phyloP scores from a whole-genome alignment of 2,113 vertebrate genomes.

The Phrynocephalus versicolor region DNA sequence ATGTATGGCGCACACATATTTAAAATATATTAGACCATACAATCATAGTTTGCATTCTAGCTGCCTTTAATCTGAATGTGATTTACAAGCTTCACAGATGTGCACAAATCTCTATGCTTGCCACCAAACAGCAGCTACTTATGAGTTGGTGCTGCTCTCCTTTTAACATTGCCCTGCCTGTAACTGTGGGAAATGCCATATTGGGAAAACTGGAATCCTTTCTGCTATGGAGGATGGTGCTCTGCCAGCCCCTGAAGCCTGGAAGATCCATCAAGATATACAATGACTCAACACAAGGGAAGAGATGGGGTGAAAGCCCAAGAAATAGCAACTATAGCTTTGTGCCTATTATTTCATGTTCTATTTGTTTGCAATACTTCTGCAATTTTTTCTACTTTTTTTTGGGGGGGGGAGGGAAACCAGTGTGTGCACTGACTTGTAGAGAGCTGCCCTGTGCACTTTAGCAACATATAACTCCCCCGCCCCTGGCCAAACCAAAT shows the following conservation, averaged over 20 bases:
- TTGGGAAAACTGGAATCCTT: background rate
- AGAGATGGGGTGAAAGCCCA: background rate
- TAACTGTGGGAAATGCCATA: background rate
- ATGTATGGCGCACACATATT: conserved; percentile 52
- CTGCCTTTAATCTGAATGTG: conserved; percentile 64
- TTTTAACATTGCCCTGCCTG: background rate
- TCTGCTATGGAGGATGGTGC: background rate
- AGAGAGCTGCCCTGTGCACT: background rate
- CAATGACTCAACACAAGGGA: conserved; percentile 4
- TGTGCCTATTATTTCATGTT: conserved; percentile 39
- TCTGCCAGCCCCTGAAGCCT: background rate
- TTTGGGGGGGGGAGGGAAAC: too few species aligned
- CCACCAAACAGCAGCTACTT: background rate
- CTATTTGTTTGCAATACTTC: conserved; percentile 32
- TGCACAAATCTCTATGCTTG: conserved; percentile 2
- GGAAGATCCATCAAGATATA: conserved; percentile 20
- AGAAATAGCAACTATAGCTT: background rate
- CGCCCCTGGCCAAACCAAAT: too few species aligned
- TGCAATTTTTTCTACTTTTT: background rate
- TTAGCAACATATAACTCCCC: background rate
- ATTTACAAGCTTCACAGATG: conserved; percentile 39
- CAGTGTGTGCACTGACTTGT: background rate
- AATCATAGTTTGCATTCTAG: conserved; percentile 59
- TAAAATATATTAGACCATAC: conserved; percentile 59
- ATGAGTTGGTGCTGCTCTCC: background rate